phyloP scores from a whole-genome alignment of 2,888 invertebrate genomes.

The Acrobeloides nanus region DNA sequence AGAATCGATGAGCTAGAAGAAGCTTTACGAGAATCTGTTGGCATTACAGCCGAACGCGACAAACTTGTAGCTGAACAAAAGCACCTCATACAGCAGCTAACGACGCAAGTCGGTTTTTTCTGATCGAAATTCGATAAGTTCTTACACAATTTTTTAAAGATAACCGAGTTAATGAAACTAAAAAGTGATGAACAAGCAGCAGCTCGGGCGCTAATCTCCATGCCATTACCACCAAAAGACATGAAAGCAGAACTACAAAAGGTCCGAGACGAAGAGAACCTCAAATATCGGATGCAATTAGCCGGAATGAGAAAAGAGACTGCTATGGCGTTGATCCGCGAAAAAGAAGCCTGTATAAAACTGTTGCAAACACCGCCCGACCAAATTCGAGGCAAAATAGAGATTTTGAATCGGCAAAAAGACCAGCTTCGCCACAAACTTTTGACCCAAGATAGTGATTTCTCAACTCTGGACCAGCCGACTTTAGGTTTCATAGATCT shows the following conservation, averaged over 20 bases:
- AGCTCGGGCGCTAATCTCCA: too few species aligned
- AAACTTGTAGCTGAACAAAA: constrained; percentile 58
- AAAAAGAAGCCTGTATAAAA: constrained; percentile 79
- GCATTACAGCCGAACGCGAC: constrained; percentile 60
- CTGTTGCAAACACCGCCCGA: constrained; percentile 71
- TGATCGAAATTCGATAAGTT: too few species aligned
- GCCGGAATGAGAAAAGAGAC: constrained; percentile 78
- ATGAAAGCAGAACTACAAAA: too few species aligned
- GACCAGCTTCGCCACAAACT: constrained; percentile 67
- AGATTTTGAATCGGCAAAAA: constrained; percentile 66
- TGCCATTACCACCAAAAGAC: too few species aligned
- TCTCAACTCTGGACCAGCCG: too few species aligned
- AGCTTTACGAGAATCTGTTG: constrained; percentile 71
- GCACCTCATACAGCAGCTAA: constrained; percentile 53
- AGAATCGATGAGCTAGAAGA: constrained; percentile 73
- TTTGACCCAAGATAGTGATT: constrained; percentile 17
- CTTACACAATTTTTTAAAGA: too few species aligned
- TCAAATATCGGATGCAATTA: too few species aligned
- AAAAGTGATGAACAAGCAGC: too few species aligned
- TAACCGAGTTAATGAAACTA: too few species aligned
- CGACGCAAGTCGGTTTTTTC: constrained; percentile 27
- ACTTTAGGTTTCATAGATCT: too few species aligned
- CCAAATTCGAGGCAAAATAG: constrained; percentile 61
- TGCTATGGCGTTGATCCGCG: constrained; percentile 73
- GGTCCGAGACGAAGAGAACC: too few species aligned